Percentiles rank a stretch among this genome's conserved stretches.
These are phyloP conservation scores for Pinna nobilis DNA, from an alignment of 1,140 invertebrate genomes.

Conservation along the genomic window DNA sequence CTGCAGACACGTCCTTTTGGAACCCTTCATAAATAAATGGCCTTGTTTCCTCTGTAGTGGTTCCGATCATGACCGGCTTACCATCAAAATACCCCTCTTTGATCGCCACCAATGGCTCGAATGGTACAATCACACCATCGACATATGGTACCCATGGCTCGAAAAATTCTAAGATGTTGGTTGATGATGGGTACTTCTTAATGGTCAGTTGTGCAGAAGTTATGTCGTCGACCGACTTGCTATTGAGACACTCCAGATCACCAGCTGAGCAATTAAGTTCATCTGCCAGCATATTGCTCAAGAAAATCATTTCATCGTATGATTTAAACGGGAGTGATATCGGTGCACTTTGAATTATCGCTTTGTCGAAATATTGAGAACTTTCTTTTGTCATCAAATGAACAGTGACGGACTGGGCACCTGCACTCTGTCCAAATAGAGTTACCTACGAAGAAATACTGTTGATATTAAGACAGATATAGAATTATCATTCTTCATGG, in stretches of 20 bases:
- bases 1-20: conserved; percentile 23
- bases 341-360: conserved; percentile 51
- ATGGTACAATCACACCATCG: conserved; percentile 42
- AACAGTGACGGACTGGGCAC: conserved; percentile 47
- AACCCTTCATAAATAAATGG: conserved; percentile 51
- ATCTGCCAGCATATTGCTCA: conserved; percentile 35
- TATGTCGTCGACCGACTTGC: conserved; percentile 41
- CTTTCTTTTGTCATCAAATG: conserved; percentile 49
- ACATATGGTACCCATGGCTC: conserved; percentile 54
- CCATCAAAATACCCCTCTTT: conserved; percentile 31
- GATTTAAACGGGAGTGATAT: conserved; percentile 49
- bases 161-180: conserved; percentile 52
- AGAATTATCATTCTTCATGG: too few species aligned
- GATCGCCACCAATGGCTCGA: conserved; percentile 33
- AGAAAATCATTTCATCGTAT: conserved; percentile 36
- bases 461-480: too few species aligned
- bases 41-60: conserved; percentile 48
- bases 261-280: conserved; percentile 27
- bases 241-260: conserved; percentile 42
- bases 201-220: conserved; percentile 26
- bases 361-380: conserved; percentile 38
- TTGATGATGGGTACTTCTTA: conserved; percentile 37
- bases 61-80: conserved; percentile 51
- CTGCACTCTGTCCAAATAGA: conserved; percentile 61
- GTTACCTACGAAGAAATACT: conserved; percentile 44